These are phyloP conservation scores for Platysternon megacephalum DNA, from an alignment of 2,113 vertebrate genomes.

Conservation along the genomic window DNA sequence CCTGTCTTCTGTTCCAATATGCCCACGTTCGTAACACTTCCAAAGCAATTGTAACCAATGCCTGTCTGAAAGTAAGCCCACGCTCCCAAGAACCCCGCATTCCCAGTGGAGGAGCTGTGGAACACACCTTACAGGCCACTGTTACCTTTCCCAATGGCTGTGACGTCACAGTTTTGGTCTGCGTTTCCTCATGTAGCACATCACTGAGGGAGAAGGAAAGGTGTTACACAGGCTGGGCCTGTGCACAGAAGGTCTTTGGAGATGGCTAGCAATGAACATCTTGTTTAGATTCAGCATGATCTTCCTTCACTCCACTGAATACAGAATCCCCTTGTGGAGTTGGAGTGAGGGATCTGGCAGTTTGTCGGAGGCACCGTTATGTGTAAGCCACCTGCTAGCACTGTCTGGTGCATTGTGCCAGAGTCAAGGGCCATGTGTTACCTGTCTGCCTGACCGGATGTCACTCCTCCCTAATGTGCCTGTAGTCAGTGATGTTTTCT, in stretches of 20 bases:
- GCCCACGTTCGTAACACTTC: not conserved
- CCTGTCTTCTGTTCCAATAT: not conserved
- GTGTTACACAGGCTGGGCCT: accelerated
- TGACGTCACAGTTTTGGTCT: not conserved
- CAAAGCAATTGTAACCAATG: not conserved
- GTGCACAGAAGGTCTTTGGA: not conserved
- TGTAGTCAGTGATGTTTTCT: not conserved
- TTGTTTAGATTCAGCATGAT: not conserved
- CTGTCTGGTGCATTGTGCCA: accelerated
- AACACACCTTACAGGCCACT: not conserved
- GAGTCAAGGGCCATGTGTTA: not conserved
- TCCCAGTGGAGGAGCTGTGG: not conserved
- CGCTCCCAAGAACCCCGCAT: not conserved
- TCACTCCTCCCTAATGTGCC: not conserved
- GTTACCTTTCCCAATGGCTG: not conserved
- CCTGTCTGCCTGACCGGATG: accelerated
- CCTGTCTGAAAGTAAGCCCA: not conserved
- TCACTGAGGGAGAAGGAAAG: not conserved
- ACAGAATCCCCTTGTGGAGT: too few species aligned
- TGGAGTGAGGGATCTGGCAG: not conserved
- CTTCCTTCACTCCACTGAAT: not conserved
- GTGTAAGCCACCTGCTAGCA: not conserved
- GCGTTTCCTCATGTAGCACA: not conserved
- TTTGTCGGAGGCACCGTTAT: not conserved
- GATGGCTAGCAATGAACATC: not conserved